Conservation (phyloP, 2,797 vertebrate species). For the Xerus rutilus region DNA sequence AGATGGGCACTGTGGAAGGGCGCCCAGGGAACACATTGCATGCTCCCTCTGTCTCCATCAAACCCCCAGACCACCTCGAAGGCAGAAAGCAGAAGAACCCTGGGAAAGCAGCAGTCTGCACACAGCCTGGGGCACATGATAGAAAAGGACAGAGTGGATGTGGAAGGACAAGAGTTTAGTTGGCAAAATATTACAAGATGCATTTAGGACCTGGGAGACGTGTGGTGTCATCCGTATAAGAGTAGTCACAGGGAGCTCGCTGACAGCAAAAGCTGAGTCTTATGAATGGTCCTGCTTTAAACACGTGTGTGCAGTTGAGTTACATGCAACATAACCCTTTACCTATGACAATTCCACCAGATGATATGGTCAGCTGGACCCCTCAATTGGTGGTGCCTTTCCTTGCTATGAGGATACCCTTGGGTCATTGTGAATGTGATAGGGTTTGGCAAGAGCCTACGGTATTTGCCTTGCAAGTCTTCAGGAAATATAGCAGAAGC, state of each 20-base stretch:
- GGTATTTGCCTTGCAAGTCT: background rate
- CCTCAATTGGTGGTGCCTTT: accelerated
- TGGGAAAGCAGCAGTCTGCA: background rate
- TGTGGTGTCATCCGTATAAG: background rate
- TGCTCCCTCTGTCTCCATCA: background rate
- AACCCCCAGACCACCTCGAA: background rate
- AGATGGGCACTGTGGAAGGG: too few species aligned
- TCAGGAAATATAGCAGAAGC: background rate
- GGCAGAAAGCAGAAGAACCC: background rate
- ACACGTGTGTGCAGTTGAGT: background rate
- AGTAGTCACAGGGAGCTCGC: background rate
- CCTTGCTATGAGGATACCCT: background rate
- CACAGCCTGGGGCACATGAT: accelerated
- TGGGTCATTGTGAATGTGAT: background rate
- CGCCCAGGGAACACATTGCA: background rate
- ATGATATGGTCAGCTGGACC: background rate
- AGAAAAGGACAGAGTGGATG: background rate
- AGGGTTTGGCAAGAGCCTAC: background rate
- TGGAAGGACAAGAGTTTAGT: background rate
- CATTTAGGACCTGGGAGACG: background rate
- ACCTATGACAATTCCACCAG: background rate
- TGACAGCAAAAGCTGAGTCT: background rate
- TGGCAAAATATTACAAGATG: background rate
- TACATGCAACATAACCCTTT: background rate
- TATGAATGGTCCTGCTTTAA: background rate